These are phyloP conservation scores for Pteronura brasiliensis DNA, from an alignment of 2,113 vertebrate genomes.

Conservation along the genomic window DNA sequence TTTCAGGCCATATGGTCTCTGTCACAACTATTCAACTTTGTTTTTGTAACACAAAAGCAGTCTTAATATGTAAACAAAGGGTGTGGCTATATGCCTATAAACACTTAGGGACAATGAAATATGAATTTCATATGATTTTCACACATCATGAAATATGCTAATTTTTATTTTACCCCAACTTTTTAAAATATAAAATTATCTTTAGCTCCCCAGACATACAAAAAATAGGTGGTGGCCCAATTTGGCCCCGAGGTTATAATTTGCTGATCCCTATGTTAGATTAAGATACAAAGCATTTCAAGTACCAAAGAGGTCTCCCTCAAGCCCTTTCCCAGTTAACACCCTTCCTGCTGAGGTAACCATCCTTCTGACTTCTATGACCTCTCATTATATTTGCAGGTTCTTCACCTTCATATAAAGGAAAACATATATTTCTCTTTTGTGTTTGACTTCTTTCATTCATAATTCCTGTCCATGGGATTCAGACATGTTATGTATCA, in stretches of 20 bases:
- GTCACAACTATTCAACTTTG: background rate
- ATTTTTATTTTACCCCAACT: background rate
- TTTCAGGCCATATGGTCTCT: slow-evolving; percentile 8
- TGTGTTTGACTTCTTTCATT: background rate
- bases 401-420: background rate
- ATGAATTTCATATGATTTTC: slow-evolving; percentile 12
- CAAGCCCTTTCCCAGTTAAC: background rate
- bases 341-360: background rate
- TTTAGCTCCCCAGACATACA: background rate
- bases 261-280: background rate
- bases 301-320: background rate
- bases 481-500: background rate
- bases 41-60: background rate
- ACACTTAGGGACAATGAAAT: background rate
- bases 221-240: background rate
- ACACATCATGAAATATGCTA: background rate
- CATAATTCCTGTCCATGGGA: background rate
- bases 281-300: background rate
- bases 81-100: background rate
- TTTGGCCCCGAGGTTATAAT: background rate
- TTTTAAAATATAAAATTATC: slow-evolving; percentile 23
- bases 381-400: background rate
- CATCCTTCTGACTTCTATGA: background rate
- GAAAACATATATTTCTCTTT: background rate
- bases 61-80: background rate